These are phyloP conservation scores for Microctenopoma stevenorrisi DNA, from an alignment of 2,797 vertebrate genomes.

Conservation along the genomic window DNA sequence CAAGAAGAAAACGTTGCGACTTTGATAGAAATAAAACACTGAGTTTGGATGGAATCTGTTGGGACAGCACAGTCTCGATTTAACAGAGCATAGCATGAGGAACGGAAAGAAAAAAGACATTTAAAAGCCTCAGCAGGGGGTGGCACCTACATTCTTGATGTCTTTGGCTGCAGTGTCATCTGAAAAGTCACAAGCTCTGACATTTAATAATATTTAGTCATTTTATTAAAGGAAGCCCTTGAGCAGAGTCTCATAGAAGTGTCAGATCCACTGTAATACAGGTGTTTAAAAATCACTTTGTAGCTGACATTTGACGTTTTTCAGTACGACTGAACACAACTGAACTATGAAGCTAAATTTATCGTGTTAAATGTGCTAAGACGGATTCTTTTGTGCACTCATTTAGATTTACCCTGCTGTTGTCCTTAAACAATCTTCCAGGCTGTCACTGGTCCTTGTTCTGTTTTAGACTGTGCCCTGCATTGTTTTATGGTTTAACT, in stretches of 20 bases:
- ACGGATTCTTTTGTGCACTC: not conserved
- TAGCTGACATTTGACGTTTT: slow-evolving; percentile 28
- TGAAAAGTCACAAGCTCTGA: slow-evolving; percentile 33
- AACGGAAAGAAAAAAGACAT: slow-evolving; percentile 18
- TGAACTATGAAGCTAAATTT: slow-evolving; percentile 2
- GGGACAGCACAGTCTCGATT: slow-evolving; percentile 5
- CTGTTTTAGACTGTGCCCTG: slow-evolving; percentile 20
- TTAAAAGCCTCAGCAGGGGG: slow-evolving; percentile 11
- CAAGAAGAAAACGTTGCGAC: slow-evolving; percentile 1
- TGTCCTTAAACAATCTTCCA: not conserved
- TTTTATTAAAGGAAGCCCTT: slow-evolving; percentile 20
- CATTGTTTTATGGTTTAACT: slow-evolving; percentile 7
- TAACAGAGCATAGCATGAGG: slow-evolving; percentile 13
- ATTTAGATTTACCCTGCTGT: not conserved
- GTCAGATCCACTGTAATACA: slow-evolving; percentile 24
- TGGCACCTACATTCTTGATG: not conserved
- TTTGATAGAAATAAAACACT: slow-evolving; percentile 25
- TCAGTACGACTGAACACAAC: slow-evolving; percentile 20
- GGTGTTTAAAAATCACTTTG: slow-evolving; percentile 10
- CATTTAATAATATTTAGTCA: slow-evolving; percentile 35
- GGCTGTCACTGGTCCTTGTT: not conserved
- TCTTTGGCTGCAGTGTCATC: slow-evolving; percentile 19
- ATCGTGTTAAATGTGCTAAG: not conserved
- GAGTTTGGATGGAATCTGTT: slow-evolving; percentile 21
- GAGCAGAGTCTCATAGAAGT: slow-evolving; percentile 2